Evolutionary conservation across 2,797 vertebrate genomes (phyloP), one percentile per base, ranked within the genome.

Genomic region (Rhynchonycteris naso): DNA sequence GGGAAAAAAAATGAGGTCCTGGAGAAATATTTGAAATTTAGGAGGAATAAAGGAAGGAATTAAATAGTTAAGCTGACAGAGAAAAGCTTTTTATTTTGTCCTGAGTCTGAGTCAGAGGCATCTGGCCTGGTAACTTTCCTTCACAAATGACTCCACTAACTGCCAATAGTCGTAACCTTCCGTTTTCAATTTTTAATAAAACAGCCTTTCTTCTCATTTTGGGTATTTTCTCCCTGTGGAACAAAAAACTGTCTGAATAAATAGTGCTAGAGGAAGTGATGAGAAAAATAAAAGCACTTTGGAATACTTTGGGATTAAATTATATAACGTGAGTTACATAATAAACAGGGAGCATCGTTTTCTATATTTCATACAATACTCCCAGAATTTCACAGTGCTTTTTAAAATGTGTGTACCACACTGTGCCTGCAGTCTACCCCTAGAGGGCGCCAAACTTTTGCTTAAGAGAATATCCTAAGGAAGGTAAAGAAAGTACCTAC

Each of bases 121-220:
- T 30, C 89, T 61, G 94, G 68, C 68, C 93, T 93, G 65, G 91
- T 69, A 87, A 76, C 61, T 81, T 72, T 76, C 90, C 90, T 88
- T 88, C 92, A 93, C 84, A 89, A 86, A 94, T 18, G 43, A 63
- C 56, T 78, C 56, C 10, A 58, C 9, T 14, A 89, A 80, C 43
- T 56, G 89, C 72, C 74, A 61, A 22, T 1, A 50, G 30, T 35
- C 28, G 68, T 56, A 63, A 90, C 28, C 50, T 80, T 83, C 93
- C n/a, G 2, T 50, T 88, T 92, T 86, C 85, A 38, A 65, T 68
- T 90, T 91, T 96, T 82, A 93, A 95, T 92, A 74, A 97, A 96
- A 81, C 59, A 93, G 35, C 78, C 88, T 54, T 95, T 93, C 76
- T 88, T 91, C 65, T 93, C 66, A 65, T 93, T 92, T 96, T 91